phyloP scores from a whole-genome alignment of 2,797 vertebrate species.

The Loris lydekkerianus region DNA sequence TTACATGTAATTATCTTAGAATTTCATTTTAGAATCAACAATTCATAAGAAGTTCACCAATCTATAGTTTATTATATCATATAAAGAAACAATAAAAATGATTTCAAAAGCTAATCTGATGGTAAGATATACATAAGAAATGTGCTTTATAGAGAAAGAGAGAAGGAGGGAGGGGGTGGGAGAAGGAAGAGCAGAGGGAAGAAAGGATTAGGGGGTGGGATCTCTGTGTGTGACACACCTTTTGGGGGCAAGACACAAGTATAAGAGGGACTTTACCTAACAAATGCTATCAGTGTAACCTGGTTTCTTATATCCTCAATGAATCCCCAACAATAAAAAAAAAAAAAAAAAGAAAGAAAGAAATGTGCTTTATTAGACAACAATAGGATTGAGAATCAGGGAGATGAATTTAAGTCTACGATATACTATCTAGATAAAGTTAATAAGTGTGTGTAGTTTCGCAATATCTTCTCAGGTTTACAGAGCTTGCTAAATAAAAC shows the following conservation, averaged over 20 bases:
- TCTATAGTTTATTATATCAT: neutral
- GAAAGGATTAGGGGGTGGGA: no score
- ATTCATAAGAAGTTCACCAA: neutral
- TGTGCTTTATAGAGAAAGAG: no score
- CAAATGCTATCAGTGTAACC: no score
- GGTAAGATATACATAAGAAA: neutral
- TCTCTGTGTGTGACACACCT: no score
- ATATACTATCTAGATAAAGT: constrained; percentile 66
- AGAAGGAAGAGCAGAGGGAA: no score
- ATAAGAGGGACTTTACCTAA: no score
- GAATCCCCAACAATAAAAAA: no score
- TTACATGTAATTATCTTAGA: neutral
- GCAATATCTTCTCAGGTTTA: constrained; percentile 74
- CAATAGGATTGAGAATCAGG: neutral
- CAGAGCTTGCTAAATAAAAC: constrained; percentile 56
- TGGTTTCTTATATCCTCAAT: no score
- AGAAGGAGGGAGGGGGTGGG: no score
- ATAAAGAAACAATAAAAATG: neutral
- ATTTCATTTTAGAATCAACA: neutral
- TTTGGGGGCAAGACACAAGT: no score
- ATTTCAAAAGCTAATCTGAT: neutral
- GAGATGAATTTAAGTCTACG: constrained; percentile 11
- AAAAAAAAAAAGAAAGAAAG: neutral
- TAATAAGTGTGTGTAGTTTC: constrained; percentile 68
- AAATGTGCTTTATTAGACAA: neutral